Percentiles rank a stretch among this genome's conserved stretches.
These are phyloP conservation scores for Ctenochaetus hawaiiensis DNA, from an alignment of 2,797 vertebrate genomes.

Conservation along the genomic window DNA sequence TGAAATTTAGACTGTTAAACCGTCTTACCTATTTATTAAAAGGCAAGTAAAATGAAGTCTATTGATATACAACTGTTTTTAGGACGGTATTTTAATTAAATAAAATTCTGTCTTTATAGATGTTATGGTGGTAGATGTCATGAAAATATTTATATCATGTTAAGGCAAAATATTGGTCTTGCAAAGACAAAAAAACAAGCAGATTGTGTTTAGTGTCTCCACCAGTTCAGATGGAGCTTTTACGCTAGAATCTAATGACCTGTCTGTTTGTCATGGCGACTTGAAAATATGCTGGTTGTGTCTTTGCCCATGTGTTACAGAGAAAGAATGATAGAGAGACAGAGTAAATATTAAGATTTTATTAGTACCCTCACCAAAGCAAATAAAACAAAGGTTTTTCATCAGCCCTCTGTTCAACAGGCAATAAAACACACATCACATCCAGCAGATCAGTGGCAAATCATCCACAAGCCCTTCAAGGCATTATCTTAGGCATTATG, in stretches of 20 bases:
- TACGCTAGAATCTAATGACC: slow-evolving; percentile 10
- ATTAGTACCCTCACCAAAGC: slow-evolving; percentile 38
- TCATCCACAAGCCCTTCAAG: slow-evolving; percentile 48
- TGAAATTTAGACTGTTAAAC: slow-evolving; percentile 19
- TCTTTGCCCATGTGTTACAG: slow-evolving; percentile 15
- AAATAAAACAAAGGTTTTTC: slow-evolving; percentile 59
- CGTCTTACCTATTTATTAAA: background rate
- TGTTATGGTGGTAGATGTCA: background rate
- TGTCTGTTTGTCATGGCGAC: slow-evolving; percentile 13
- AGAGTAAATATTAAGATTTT: slow-evolving; percentile 43
- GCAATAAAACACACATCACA: slow-evolving; percentile 69
- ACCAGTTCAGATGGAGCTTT: slow-evolving; percentile 10
- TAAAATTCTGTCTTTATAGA: background rate
- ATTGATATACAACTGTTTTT: background rate
- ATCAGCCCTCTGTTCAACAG: slow-evolving; percentile 53
- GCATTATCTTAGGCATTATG: slow-evolving; percentile 50
- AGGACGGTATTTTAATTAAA: no score
- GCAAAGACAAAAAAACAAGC: background rate
- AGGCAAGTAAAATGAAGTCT: background rate
- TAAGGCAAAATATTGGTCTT: slow-evolving; percentile 12
- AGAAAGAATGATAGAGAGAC: slow-evolving; percentile 16
- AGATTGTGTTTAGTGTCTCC: slow-evolving; percentile 11
- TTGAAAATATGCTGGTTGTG: slow-evolving; percentile 16
- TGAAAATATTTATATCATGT: background rate
- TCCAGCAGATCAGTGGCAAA: slow-evolving; percentile 64